Evolutionary conservation across 2,888 invertebrate genomes (phyloP), one percentile per base, ranked within the genome.

Genomic region (Julus scanicus): DNA sequence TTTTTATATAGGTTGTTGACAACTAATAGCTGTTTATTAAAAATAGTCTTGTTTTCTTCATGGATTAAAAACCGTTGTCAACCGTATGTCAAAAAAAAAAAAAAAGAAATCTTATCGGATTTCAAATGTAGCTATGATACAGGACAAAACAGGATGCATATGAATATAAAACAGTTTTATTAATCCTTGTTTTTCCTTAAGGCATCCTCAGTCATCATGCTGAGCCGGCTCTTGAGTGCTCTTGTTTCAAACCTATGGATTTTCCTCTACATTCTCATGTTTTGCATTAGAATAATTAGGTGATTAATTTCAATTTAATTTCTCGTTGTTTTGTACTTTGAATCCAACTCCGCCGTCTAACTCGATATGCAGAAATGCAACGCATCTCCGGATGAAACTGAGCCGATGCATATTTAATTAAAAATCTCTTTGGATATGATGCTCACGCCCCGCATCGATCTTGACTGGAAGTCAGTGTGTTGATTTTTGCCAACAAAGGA

Each of bases 361-460:
- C 80, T 80, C 37, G 80, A 80, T 80, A 29, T 29, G 71, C 29
- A 29, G 71, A 71, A 71, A 71, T 29, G 71, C 71, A 71, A 9
- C 80, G 37, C 80, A 11, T 80, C 80, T 80, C 9, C 29, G 29
- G 37, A 80, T 80, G 80, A 80, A 80, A 80, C 80, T 39, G 37
- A 80, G 80, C 80, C 80, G 37, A 80, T 80, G 80, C 80, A 80
- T 80, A 80, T 80, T 80, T 80, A 80, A 80, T 80, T 80, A 80
- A 80, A 80, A 80, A 80, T 80, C 80, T 71, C 37, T 80, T 80
- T 37, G 37, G 80, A 80, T 80, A 80, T 80, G 29, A 80, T 29
- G 37, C 71, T 71, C 71, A 1, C 29, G 29, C 71, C 71, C 29
- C 29, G 71, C 80, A 80, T 80, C 80, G 80, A 80, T 80, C 37